A percentile compares a stretch with the other conserved stretches of the same genome.
These are phyloP conservation scores for Syngnathus typhle DNA, from an alignment of 2,113 vertebrate genomes.

Conservation along the genomic window DNA sequence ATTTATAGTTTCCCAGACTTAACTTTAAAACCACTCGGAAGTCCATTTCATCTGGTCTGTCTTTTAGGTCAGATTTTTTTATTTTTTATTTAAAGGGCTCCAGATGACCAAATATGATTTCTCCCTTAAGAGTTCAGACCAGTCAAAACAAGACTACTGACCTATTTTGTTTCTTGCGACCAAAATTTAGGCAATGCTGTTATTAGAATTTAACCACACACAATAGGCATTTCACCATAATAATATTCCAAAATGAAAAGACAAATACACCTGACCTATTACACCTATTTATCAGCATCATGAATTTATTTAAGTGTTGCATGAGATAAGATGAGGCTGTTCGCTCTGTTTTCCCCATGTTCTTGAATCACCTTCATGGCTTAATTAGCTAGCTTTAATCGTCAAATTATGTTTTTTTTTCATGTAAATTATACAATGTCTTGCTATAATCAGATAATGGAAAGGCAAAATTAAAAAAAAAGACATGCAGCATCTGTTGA, in stretches of 20 bases:
- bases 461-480: slow-evolving; percentile 2
- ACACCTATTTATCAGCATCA: neutral
- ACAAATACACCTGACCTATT: neutral
- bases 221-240: neutral
- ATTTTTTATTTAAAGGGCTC: slow-evolving; percentile 14
- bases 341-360: slow-evolving; percentile 12
- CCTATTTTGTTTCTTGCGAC: slow-evolving; percentile 18
- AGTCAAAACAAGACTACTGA: slow-evolving; percentile 28
- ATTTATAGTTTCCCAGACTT: neutral
- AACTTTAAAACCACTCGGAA: neutral
- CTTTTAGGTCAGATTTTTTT: slow-evolving; percentile 22
- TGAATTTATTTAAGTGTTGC: slow-evolving; percentile 10
- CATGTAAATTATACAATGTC: slow-evolving; percentile 33
- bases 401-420: slow-evolving; percentile 19
- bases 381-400: slow-evolving; percentile 3
- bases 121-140: slow-evolving; percentile 1
- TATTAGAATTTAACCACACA: slow-evolving; percentile 14
- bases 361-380: slow-evolving; percentile 4
- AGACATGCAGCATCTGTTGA: neutral
- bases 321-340: neutral
- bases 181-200: slow-evolving; percentile 13
- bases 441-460: slow-evolving; percentile 46
- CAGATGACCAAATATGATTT: slow-evolving; percentile 7
- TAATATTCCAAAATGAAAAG: slow-evolving; percentile 11
- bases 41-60: neutral